Evolutionary conservation across 92 coral and sea anemone genomes (phyloP).

Genomic region (Porites cylindrica): DNA sequence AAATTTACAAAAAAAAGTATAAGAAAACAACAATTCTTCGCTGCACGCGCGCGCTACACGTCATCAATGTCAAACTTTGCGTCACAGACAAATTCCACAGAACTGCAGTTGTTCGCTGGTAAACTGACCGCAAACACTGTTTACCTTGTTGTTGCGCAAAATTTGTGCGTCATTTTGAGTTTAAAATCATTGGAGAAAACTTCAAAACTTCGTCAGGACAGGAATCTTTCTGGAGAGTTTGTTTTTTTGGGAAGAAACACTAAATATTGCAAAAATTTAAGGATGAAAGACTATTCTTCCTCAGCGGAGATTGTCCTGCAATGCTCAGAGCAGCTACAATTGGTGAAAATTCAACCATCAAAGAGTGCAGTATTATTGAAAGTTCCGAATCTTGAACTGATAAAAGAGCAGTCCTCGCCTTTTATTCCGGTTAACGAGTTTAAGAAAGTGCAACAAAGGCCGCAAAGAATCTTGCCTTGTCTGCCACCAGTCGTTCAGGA

Average conservation of each 20-base stretch:
- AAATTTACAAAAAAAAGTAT: too few species aligned
- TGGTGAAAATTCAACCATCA: not conserved
- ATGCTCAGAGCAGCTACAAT: not conserved
- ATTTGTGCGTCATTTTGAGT: not conserved
- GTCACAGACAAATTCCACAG: slow-evolving; percentile 11
- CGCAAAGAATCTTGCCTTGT: slow-evolving; percentile 5
- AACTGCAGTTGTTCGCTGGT: slow-evolving; percentile 16
- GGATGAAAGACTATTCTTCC: not conserved
- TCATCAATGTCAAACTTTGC: slow-evolving; percentile 13
- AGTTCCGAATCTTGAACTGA: not conserved
- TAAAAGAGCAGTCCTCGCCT: not conserved
- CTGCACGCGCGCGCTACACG: slow-evolving; percentile 8
- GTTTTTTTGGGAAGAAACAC: not conserved
- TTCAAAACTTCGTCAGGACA: not conserved
- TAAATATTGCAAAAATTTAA: not conserved
- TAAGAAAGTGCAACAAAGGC: slow-evolving; percentile 1
- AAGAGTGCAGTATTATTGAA: not conserved
- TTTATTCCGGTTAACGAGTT: not conserved
- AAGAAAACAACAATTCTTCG: not conserved
- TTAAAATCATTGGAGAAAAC: not conserved
- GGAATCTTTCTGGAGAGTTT: not conserved
- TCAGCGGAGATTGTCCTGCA: not conserved
- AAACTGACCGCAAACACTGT: not conserved
- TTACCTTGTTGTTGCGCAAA: not conserved
- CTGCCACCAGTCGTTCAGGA: slow-evolving; percentile 17